These are phyloP conservation scores for Passer domesticus DNA, from an alignment of 2,113 vertebrate genomes.

Conservation along the genomic window DNA sequence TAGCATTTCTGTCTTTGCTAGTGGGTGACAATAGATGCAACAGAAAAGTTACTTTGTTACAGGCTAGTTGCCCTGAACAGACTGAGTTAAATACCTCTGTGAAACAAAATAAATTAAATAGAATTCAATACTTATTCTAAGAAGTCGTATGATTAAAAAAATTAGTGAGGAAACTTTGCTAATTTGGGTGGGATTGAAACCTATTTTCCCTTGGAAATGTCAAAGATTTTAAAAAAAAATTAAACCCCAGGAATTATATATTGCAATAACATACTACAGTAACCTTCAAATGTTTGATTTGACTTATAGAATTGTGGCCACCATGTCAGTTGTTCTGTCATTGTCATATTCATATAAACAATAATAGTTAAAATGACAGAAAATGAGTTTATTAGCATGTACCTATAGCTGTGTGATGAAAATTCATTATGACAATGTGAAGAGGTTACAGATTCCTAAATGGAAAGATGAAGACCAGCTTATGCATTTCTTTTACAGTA, in stretches of 20 bases:
- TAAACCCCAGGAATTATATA: background rate
- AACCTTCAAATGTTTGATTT: background rate
- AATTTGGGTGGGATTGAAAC: background rate
- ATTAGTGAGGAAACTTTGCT: background rate
- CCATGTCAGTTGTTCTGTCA: background rate
- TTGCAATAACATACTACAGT: background rate
- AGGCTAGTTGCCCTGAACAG: background rate
- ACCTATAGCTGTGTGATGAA: background rate
- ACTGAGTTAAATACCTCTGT: background rate
- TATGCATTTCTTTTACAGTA: background rate
- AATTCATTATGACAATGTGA: background rate
- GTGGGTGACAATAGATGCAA: background rate
- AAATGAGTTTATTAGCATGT: background rate
- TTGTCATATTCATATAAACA: background rate
- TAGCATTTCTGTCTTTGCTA: background rate
- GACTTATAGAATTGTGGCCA: background rate
- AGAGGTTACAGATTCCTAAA: background rate
- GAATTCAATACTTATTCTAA: background rate
- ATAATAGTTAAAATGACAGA: background rate
- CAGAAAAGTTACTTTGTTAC: background rate
- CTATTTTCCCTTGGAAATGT: background rate
- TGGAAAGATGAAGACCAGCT: background rate
- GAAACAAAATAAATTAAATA: background rate
- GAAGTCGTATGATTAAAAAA: background rate
- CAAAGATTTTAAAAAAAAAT: background rate